Evolutionary conservation across 2,797 vertebrate species (phyloP).

Genomic region (Fundulus diaphanus): DNA sequence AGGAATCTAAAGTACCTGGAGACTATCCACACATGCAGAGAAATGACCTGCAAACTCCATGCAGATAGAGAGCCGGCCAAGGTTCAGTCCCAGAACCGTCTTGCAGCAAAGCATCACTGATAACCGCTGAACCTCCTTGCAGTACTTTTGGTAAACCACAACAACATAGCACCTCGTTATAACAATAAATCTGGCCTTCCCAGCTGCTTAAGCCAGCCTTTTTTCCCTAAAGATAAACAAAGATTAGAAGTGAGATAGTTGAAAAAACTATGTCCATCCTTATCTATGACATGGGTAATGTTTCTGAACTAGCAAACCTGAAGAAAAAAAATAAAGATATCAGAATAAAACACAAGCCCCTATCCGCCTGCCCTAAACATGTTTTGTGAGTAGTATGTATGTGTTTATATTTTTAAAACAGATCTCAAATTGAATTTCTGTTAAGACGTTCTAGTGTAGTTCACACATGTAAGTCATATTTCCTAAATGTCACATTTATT

Average conservation of each 20-base stretch:
- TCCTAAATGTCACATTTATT: neutral
- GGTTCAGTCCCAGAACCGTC: neutral
- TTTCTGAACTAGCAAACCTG: neutral
- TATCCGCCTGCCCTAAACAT: neutral
- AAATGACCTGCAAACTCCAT: neutral
- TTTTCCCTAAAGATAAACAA: neutral
- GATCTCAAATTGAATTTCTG: slow-evolving; percentile 1
- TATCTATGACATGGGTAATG: neutral
- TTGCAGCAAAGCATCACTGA: neutral
- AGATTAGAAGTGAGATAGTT: too few species aligned
- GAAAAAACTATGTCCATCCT: neutral
- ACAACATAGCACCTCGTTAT: neutral
- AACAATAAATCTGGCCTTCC: neutral
- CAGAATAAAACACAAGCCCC: neutral
- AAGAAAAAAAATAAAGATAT: neutral
- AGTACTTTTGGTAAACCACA: neutral
- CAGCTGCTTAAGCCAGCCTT: neutral
- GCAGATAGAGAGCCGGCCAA: neutral
- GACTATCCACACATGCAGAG: neutral
- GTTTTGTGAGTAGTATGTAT: neutral
- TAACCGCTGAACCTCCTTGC: neutral
- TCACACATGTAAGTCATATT: slow-evolving; percentile 8
- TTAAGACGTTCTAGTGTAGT: neutral
- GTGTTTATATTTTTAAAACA: neutral
- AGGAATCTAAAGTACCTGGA: neutral